phyloP scores from a whole-genome alignment of 2,888 invertebrate species.

The Parasteatoda lunata region DNA sequence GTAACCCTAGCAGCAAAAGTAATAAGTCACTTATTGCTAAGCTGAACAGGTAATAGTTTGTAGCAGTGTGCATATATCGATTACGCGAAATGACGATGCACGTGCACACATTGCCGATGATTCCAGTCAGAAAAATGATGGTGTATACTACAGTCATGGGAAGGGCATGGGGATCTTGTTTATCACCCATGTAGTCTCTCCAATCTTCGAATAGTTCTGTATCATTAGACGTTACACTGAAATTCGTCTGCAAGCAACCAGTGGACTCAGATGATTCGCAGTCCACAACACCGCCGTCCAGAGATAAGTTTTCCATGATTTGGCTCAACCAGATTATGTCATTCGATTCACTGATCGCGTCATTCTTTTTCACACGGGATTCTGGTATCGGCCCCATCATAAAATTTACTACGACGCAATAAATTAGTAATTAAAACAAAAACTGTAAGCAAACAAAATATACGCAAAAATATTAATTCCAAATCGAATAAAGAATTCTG shows the following conservation, averaged over 20 bases:
- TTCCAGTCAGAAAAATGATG: conserved; percentile 83
- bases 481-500: not conserved
- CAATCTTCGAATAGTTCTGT: conserved; percentile 7
- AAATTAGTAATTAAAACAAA: too few species aligned
- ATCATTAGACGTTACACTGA: conserved; percentile 21
- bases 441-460: not conserved
- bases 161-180: conserved; percentile 68
- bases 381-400: conserved; percentile 14
- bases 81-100: conserved; percentile 86
- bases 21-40: conserved; percentile 87
- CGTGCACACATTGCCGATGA: conserved; percentile 84
- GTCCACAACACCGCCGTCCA: not conserved
- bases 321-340: conserved; percentile 30
- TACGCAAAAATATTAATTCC: not conserved
- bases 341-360: not conserved
- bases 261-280: conserved; percentile 18
- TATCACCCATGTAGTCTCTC: conserved; percentile 41
- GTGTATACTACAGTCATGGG: conserved; percentile 81
- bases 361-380: conserved; percentile 2
- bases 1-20: conserved; percentile 85
- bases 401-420: not conserved
- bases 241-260: conserved; percentile 13
- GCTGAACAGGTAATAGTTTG: conserved; percentile 88
- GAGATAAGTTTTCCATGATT: conserved; percentile 31
- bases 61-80: conserved; percentile 87